Evolutionary conservation across 2,888 invertebrate species (phyloP), one percentile per base, ranked within the genome.

Genomic region (Thyatira batis): DNA sequence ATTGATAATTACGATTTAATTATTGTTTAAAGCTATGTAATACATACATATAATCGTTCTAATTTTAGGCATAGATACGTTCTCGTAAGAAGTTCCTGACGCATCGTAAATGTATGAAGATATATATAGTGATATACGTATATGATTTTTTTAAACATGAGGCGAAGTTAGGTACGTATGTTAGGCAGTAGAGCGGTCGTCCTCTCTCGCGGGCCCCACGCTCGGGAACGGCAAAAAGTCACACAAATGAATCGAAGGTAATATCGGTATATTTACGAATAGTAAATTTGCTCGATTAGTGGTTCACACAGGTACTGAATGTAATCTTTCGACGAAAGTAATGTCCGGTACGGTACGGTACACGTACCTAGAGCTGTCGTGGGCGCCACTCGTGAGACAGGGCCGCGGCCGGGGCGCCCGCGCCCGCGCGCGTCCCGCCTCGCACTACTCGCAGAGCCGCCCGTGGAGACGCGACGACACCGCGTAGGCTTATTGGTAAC

Each of bases 11-110:
- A 92, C 92, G 91, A 90, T 92, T 92, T 92, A 92, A 92, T 92
- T 91, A 92, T 92, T 92, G 92, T 92, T 92, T 92, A 92, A 92
- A 92, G 92, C 92, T 92, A 92, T 92, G 92, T 92, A 92, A 92
- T 92, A 92, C 92, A 92, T 92, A 92, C 92, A 90, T 92, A 92
- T 92, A 92, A 92, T 92, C 92, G 91, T 91, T 92, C 90, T 92
- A 92, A 91, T 90, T 89, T 92, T 92, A 92, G 92, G 86, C 86
- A 91, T 92, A 92, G 91, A 91, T 91, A 92, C 88, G 91, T 92
- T 92, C 87, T 90, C 88, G 87, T 92, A 92, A 92, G 92, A 92
- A 92, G 92, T 92, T 92, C 92, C 92, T 92, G 92, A 90, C 77
- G 90, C 92, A 90, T 91, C 91, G 87, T 89, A 91, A 92, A 89